phyloP scores from a whole-genome alignment of 2,797 vertebrate genomes.

The Tapera naevia region DNA sequence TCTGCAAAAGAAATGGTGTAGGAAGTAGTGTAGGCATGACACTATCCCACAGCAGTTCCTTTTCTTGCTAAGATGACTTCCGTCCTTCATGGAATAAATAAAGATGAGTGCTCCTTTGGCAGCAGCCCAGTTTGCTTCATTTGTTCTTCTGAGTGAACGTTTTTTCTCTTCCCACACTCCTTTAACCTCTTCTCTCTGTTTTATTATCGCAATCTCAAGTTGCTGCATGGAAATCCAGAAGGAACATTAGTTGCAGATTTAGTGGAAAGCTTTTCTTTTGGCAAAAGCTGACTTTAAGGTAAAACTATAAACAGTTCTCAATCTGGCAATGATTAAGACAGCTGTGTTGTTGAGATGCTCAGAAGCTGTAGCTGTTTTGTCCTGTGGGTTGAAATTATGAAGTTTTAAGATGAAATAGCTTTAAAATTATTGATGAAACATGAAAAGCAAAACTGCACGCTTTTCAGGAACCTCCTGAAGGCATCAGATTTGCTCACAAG shows the following conservation, averaged over 20 bases:
- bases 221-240: neutral
- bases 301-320: neutral
- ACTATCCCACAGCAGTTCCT: constrained; percentile 52
- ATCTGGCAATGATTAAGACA: constrained; percentile 20
- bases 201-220: constrained; percentile 25
- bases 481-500: neutral
- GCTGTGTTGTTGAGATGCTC: neutral
- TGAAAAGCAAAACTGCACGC: neutral
- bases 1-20: neutral
- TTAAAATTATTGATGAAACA: neutral
- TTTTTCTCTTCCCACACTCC: constrained; percentile 64
- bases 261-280: constrained; percentile 37
- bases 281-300: constrained; percentile 2
- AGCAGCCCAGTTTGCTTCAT: constrained; percentile 53
- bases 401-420: neutral
- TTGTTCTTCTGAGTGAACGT: constrained; percentile 52
- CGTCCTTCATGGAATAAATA: constrained; percentile 57
- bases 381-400: neutral
- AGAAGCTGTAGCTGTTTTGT: neutral
- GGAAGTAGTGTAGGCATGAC: constrained; percentile 43
- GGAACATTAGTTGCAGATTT: constrained; percentile 4
- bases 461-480: neutral
- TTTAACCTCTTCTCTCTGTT: constrained; percentile 53
- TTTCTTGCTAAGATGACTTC: constrained; percentile 56
- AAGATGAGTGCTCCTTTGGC: constrained; percentile 63